phyloP scores from a whole-genome alignment of 1,140 invertebrate genomes.

The Drosophila busckii region DNA sequence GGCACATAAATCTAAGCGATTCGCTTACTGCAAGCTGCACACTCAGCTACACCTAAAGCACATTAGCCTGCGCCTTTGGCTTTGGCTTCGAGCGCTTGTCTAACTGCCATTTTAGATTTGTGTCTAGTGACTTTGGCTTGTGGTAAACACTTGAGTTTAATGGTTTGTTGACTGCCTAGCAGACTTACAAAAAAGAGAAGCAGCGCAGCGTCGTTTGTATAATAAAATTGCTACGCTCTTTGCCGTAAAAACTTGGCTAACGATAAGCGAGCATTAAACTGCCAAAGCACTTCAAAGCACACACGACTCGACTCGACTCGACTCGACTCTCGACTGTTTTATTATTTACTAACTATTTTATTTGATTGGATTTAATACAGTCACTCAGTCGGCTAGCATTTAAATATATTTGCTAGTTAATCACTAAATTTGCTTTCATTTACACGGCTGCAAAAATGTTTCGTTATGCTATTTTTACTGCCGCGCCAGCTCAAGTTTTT shows the following conservation, averaged over 20 bases:
- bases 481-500: no score
- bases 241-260: conserved; percentile 62
- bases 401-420: no score
- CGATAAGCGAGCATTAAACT: conserved; percentile 65
- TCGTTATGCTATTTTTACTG: no score
- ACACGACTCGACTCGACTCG: conserved; percentile 1
- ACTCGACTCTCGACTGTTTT: conserved; percentile 58
- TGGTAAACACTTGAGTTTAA: conserved; percentile 76
- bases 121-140: conserved; percentile 69
- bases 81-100: conserved; percentile 33
- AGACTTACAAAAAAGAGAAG: conserved; percentile 1
- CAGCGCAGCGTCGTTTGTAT: conserved; percentile 46
- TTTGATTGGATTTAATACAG: conserved; percentile 76
- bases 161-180: conserved; percentile 74
- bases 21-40: conserved; percentile 19
- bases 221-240: conserved; percentile 67
- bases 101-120: conserved; percentile 76
- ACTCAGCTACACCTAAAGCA: conserved; percentile 21
- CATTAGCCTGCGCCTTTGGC: conserved; percentile 4
- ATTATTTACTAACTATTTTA: conserved; percentile 77
- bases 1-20: conserved; percentile 17
- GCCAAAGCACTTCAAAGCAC: conserved; percentile 44
- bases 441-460: no score
- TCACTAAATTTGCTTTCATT: no score
- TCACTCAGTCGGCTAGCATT: no score